These are phyloP conservation scores for Semnornis frantzii DNA, from an alignment of 2,113 vertebrate species.

Conservation along the genomic window DNA sequence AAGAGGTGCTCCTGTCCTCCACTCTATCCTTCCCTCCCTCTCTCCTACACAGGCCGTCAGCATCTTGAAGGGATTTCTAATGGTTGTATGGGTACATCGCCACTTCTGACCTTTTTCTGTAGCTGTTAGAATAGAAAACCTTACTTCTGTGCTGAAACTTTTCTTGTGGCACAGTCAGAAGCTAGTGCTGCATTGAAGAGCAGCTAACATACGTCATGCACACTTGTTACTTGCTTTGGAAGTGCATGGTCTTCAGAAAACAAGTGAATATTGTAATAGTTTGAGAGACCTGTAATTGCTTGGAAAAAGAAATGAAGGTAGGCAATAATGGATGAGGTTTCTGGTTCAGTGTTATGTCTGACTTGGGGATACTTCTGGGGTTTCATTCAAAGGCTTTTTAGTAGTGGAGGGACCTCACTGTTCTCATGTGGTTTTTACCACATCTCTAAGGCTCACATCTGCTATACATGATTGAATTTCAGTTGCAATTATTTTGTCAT, in stretches of 20 bases:
- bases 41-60: background rate
- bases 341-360: background rate
- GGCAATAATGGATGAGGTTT: background rate
- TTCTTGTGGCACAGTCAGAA: background rate
- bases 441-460: background rate
- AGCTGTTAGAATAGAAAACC: background rate
- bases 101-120: background rate
- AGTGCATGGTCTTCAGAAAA: background rate
- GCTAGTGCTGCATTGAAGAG: background rate
- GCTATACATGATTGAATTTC: background rate
- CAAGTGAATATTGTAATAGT: background rate
- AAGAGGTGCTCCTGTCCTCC: background rate
- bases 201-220: background rate
- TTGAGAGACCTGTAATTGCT: background rate
- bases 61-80: background rate
- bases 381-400: background rate
- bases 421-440: background rate
- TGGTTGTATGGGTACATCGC: background rate
- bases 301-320: background rate
- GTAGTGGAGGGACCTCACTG: background rate
- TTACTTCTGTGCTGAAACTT: background rate
- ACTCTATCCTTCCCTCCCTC: accelerated
- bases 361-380: background rate
- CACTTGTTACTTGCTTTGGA: background rate
- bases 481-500: background rate